Percentiles rank a stretch among this genome's conserved stretches.
Evolutionary conservation across 2,888 invertebrate species (phyloP).

Genomic region (Timema podura): DNA sequence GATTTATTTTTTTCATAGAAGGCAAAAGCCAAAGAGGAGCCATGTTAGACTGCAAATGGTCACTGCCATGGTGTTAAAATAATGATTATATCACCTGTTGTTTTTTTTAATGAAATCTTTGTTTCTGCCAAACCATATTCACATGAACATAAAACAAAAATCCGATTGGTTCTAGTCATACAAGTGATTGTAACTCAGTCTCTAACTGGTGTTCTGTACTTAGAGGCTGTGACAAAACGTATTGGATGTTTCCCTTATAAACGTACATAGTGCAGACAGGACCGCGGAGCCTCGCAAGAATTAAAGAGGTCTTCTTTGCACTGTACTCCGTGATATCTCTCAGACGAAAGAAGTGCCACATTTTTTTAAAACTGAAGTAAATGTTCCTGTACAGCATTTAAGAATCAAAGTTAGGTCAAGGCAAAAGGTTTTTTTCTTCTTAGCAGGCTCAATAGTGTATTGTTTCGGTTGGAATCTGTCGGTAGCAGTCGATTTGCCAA

Average conservation of each 20-base stretch:
- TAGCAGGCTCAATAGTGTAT: constrained; percentile 31
- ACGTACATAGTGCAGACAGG: constrained; percentile 34
- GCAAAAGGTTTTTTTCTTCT: constrained; percentile 31
- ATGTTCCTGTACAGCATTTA: constrained; percentile 53
- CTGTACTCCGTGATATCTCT: constrained; percentile 46
- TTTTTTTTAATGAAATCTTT: constrained; percentile 23
- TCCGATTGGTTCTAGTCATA: constrained; percentile 35
- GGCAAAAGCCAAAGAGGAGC: constrained; percentile 19
- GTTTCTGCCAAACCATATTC: constrained; percentile 29
- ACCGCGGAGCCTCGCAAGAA: constrained; percentile 33
- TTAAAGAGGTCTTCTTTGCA: constrained; percentile 34
- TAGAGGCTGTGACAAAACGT: constrained; percentile 36
- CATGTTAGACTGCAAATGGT: constrained; percentile 25
- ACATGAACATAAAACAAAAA: constrained; percentile 24
- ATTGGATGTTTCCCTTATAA: constrained; percentile 34
- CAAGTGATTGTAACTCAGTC: constrained; percentile 35
- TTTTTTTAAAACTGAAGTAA: constrained; percentile 40
- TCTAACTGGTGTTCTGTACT: constrained; percentile 35
- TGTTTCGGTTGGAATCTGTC: constrained; percentile 33
- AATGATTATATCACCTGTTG: constrained; percentile 22
- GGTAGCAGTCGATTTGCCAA: constrained; percentile 29
- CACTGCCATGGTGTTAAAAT: constrained; percentile 27
- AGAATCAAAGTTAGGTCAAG: constrained; percentile 38
- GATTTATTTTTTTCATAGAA: not conserved
- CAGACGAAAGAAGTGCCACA: constrained; percentile 46